These are phyloP conservation scores for Acanthopagrus latus DNA, from an alignment of 2,797 vertebrate genomes.

Conservation along the genomic window DNA sequence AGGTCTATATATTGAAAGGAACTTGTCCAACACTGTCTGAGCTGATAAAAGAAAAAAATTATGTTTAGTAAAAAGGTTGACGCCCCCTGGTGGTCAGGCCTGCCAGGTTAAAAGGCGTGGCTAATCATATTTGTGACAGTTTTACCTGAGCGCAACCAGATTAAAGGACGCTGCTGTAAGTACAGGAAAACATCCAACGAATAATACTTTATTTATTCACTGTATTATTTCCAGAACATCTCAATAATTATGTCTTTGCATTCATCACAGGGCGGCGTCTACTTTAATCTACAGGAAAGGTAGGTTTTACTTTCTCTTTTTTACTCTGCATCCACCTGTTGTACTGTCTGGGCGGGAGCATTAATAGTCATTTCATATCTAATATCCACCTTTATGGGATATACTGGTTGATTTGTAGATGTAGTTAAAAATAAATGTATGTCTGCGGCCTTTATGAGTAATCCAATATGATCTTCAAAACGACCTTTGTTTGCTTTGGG, in stretches of 20 bases:
- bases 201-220: constrained; percentile 15
- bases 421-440: background rate
- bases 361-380: constrained; percentile 2
- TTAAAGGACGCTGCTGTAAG: constrained; percentile 92
- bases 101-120: constrained; percentile 77
- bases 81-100: constrained; percentile 23
- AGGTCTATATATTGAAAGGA: no score
- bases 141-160: constrained; percentile 79
- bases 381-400: background rate
- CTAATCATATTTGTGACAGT: constrained; percentile 63
- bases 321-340: constrained; percentile 69
- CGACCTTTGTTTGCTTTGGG: constrained; percentile 74
- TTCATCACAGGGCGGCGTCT: constrained; percentile 89
- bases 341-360: constrained; percentile 22
- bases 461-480: constrained; percentile 58
- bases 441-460: background rate
- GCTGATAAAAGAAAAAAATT: background rate
- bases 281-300: constrained; percentile 83
- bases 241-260: constrained; percentile 40
- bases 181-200: constrained; percentile 43
- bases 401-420: background rate
- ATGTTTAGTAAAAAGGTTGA: background rate
- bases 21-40: background rate
- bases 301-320: constrained; percentile 63
- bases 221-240: background rate